A percentile compares a stretch with the other conserved stretches of the same genome.
phyloP scores from a whole-genome alignment of 2,797 vertebrate genomes.

The Siniperca undulata region DNA sequence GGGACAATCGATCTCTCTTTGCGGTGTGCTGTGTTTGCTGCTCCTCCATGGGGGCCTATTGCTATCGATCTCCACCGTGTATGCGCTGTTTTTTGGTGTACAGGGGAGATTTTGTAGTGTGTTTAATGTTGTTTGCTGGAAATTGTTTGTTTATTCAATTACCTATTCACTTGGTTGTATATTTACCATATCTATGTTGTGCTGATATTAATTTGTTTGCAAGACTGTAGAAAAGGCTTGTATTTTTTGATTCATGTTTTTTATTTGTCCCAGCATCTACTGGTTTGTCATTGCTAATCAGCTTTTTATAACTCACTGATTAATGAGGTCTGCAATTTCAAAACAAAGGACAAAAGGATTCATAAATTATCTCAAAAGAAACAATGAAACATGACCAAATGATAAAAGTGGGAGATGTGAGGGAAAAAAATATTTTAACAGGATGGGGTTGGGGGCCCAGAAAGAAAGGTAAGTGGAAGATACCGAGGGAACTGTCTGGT shows the following conservation, averaged over 20 bases:
- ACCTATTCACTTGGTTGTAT: conserved; percentile 19
- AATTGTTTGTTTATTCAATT: conserved; percentile 34
- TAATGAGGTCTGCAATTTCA: conserved; percentile 50
- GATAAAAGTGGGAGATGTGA: background rate
- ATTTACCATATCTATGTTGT: conserved; percentile 3
- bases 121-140: conserved; percentile 44
- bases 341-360: conserved; percentile 20
- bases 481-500: background rate
- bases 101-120: conserved; percentile 21
- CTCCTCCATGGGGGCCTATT: conserved; percentile 65
- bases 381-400: conserved; percentile 9
- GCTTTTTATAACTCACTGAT: conserved; percentile 58
- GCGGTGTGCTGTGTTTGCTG: conserved; percentile 65
- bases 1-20: conserved; percentile 77
- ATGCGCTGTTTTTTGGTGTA: conserved; percentile 31
- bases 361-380: conserved; percentile 1
- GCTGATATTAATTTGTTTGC: conserved; percentile 17
- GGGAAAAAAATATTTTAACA: no score
- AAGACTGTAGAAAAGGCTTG: background rate
- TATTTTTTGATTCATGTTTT: background rate
- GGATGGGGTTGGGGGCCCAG: background rate
- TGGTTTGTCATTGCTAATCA: conserved; percentile 51
- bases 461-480: conserved; percentile 6
- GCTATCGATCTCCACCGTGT: conserved; percentile 62
- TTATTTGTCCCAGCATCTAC: background rate